These are phyloP conservation scores for Podilymbus podiceps DNA, from an alignment of 2,113 vertebrate species.

Conservation along the genomic window DNA sequence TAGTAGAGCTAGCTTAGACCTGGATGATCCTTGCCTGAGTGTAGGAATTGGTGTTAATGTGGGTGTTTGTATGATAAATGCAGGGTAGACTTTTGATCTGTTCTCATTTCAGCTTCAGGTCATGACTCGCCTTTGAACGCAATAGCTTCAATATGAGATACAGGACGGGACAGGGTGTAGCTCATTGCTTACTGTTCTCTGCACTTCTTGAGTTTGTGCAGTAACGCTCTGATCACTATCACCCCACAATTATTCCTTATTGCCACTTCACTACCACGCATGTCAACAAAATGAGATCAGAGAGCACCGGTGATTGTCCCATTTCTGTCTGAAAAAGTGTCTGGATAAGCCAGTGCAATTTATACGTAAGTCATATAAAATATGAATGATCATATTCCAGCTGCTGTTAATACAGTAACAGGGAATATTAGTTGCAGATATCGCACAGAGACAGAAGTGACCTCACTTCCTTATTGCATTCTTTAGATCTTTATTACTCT, in stretches of 20 bases:
- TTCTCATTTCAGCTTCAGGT: neutral
- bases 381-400: neutral
- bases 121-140: neutral
- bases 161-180: neutral
- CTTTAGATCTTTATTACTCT: neutral
- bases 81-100: neutral
- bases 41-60: neutral
- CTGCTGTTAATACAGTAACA: neutral
- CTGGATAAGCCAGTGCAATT: neutral
- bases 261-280: neutral
- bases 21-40: neutral
- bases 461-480: slow-evolving; percentile 20
- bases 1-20: neutral
- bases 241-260: neutral
- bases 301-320: neutral
- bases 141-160: neutral
- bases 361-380: neutral
- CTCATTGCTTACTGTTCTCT: neutral
- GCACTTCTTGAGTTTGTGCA: neutral
- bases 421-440: neutral
- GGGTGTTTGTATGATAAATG: neutral
- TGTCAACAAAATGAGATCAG: neutral
- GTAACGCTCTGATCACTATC: neutral
- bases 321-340: neutral
- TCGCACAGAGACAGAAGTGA: neutral